Evolutionary conservation across 1,140 invertebrate genomes (phyloP).

Genomic region (Cotesia chilonis): DNA sequence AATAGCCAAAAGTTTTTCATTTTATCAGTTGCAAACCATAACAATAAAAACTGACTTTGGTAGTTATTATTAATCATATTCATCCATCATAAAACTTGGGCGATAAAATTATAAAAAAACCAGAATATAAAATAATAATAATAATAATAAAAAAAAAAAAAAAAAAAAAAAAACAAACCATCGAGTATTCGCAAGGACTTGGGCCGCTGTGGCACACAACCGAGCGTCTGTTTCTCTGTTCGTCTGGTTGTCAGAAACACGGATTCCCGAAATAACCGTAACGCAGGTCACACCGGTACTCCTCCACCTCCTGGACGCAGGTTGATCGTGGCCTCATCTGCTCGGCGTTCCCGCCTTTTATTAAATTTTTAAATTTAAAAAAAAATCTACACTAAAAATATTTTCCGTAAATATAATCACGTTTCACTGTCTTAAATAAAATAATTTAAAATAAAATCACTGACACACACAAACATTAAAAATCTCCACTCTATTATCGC

Average conservation of each 20-base stretch:
- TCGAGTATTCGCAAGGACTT: conserved; percentile 64
- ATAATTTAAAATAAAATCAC: too few relatives aligned
- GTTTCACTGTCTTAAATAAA: too few relatives aligned
- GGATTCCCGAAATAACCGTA: conserved; percentile 48
- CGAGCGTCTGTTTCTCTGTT: conserved; percentile 54
- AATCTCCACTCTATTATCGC: neutral
- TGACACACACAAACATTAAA: neutral
- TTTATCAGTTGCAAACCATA: too few relatives aligned
- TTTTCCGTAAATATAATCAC: too few relatives aligned
- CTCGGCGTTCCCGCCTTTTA: conserved; percentile 41
- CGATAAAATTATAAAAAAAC: too few relatives aligned
- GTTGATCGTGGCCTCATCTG: conserved; percentile 62
- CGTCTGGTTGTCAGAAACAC: conserved; percentile 59
- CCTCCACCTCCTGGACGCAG: conserved; percentile 57
- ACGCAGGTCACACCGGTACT: conserved; percentile 52
- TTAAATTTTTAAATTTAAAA: neutral
- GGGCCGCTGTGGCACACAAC: conserved; percentile 62
- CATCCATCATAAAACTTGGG: too few relatives aligned
- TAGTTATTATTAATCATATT: too few relatives aligned
- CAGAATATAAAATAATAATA: conserved; percentile 27
- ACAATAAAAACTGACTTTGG: too few relatives aligned
- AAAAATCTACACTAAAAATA: neutral
- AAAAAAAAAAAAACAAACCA: conserved; percentile 58
- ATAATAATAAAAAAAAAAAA: too few relatives aligned
- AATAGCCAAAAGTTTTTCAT: too few relatives aligned